Evolutionary conservation across 2,113 vertebrate genomes (phyloP).

Genomic region (Pseudopipra pipra): DNA sequence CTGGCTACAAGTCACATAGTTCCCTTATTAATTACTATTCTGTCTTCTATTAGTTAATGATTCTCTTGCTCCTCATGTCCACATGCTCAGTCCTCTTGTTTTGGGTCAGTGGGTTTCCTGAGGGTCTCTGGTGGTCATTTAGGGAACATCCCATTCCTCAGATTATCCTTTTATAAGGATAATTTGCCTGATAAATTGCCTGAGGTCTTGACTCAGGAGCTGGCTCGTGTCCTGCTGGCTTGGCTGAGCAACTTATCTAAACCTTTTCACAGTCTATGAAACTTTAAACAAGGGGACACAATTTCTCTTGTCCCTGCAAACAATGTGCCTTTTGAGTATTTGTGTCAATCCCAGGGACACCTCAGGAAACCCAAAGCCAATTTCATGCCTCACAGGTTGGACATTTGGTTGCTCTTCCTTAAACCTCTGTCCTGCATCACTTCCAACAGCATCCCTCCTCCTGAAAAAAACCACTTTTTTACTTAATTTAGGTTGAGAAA

Average conservation of each 20-base stretch:
- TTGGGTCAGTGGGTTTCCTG: neutral
- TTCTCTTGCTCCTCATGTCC: neutral
- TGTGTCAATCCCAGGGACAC: neutral
- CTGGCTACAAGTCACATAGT: neutral
- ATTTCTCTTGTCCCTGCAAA: neutral
- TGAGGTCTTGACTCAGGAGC: neutral
- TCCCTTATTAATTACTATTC: neutral
- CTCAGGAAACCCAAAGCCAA: neutral
- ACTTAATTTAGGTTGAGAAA: neutral
- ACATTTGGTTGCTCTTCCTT: neutral
- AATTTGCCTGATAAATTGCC: neutral
- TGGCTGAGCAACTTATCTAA: neutral
- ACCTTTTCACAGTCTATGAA: neutral
- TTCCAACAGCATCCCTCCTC: too few relatives aligned
- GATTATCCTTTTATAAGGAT: neutral
- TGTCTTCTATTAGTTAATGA: neutral
- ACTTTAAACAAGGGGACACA: neutral
- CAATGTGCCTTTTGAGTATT: neutral
- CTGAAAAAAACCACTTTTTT: too few relatives aligned
- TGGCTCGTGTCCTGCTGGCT: neutral
- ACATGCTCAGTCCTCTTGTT: neutral
- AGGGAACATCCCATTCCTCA: neutral
- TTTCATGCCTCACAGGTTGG: accelerated
- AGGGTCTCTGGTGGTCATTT: neutral
- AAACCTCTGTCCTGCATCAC: neutral